These are phyloP conservation scores for Nannoperca obscura DNA, from an alignment of 2,797 vertebrate genomes.

Conservation along the genomic window DNA sequence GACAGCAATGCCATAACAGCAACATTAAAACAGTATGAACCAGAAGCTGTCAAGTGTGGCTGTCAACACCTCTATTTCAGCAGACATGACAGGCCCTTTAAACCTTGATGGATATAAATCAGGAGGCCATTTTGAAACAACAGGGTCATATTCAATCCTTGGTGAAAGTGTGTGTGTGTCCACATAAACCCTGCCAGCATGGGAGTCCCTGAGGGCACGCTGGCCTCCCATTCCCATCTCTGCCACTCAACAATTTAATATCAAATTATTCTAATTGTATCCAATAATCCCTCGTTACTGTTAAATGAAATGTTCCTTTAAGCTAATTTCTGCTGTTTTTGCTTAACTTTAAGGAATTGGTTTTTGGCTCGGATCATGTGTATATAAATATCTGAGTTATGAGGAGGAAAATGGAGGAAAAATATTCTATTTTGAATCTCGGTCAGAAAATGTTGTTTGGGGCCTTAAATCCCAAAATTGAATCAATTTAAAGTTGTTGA, in stretches of 20 bases:
- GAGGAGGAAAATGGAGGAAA: not conserved
- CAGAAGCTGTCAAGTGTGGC: constrained; percentile 81
- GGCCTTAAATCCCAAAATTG: not conserved
- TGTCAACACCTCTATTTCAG: constrained; percentile 87
- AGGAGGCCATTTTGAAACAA: constrained; percentile 86
- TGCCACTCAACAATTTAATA: constrained; percentile 59
- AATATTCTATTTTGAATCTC: not conserved
- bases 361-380: not conserved
- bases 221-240: constrained; percentile 50
- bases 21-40: constrained; percentile 82
- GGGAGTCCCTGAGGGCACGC: constrained; percentile 72
- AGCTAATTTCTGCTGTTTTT: not conserved
- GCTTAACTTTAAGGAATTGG: not conserved
- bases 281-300: constrained; percentile 30
- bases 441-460: not conserved
- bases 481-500: not conserved
- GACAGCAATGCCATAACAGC: constrained; percentile 59
- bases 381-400: not conserved
- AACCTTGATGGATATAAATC: constrained; percentile 87
- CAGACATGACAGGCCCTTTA: constrained; percentile 82
- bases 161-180: constrained; percentile 77
- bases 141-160: constrained; percentile 83
- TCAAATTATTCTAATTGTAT: constrained; percentile 45
- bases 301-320: constrained; percentile 39
- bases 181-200: constrained; percentile 81